These are phyloP conservation scores for Pachyseris speciosa DNA, from an alignment of 64 coral and sea anemone species.

Conservation along the genomic window DNA sequence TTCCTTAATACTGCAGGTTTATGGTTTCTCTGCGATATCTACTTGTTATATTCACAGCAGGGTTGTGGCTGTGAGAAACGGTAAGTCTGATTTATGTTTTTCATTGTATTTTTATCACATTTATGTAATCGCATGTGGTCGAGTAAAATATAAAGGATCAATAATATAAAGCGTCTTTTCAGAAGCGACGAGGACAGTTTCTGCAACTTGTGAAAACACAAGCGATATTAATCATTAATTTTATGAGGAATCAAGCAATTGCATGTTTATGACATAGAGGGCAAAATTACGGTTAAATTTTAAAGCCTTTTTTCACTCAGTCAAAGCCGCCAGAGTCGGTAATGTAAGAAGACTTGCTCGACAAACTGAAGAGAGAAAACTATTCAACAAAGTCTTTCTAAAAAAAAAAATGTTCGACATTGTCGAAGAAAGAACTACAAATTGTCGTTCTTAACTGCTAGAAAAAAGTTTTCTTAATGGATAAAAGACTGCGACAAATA, in stretches of 20 bases:
- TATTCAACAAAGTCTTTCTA: neutral
- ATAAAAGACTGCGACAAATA: constrained; percentile 4
- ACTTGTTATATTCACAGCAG: constrained; percentile 22
- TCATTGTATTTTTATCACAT: constrained; percentile 21
- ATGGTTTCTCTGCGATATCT: constrained; percentile 34
- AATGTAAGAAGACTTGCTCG: neutral
- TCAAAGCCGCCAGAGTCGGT: neutral
- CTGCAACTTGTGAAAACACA: neutral
- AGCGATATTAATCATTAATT: constrained; percentile 7
- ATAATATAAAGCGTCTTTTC: constrained; percentile 4
- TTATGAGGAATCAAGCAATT: constrained; percentile 12
- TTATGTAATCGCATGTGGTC: constrained; percentile 1
- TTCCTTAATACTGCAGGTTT: neutral
- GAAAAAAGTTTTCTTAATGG: neutral
- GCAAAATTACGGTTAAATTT: constrained; percentile 1
- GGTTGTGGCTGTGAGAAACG: constrained; percentile 4
- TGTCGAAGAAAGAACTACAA: neutral
- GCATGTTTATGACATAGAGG: constrained; percentile 1
- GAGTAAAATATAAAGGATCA: constrained; percentile 10
- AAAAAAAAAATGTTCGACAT: neutral
- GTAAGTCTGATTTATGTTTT: constrained; percentile 11
- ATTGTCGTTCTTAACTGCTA: neutral
- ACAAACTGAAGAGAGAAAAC: constrained; percentile 1
- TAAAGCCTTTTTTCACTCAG: neutral
- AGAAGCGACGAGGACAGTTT: neutral